phyloP scores from a whole-genome alignment of 2,113 vertebrate genomes.

The Cynocephalus volans region DNA sequence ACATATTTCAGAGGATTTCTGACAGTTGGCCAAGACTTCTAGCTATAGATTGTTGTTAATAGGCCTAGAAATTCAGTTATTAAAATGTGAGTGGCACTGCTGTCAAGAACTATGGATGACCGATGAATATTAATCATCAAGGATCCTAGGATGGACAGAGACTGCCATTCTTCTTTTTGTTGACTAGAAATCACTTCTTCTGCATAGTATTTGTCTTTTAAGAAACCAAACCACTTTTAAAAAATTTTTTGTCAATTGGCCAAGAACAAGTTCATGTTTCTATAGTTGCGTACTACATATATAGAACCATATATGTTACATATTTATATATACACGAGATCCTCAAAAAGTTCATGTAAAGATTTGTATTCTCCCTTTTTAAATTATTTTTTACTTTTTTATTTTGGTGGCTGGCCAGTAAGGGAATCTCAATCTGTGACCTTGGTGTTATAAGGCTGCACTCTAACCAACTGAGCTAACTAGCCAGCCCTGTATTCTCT shows the following conservation, averaged over 20 bases:
- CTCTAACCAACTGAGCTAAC: too few relatives aligned
- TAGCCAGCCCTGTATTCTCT: too few relatives aligned
- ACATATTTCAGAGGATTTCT: slow-evolving; percentile 13
- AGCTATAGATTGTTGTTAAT: not conserved
- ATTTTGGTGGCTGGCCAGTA: too few relatives aligned
- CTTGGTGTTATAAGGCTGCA: too few relatives aligned
- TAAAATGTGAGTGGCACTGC: not conserved
- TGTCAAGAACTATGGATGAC: not conserved
- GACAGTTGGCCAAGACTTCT: slow-evolving; percentile 14
- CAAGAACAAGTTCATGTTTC: not conserved
- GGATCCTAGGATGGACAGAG: not conserved
- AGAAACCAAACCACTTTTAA: not conserved
- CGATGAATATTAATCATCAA: not conserved
- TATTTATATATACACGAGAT: not conserved
- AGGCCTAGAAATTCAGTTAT: slow-evolving; percentile 16
- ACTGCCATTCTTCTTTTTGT: not conserved
- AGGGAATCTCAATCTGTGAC: too few relatives aligned
- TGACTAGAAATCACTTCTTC: not conserved
- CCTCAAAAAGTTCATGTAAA: too few relatives aligned
- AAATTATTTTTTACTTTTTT: too few relatives aligned
- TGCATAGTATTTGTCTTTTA: not conserved
- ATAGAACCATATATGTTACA: not conserved
- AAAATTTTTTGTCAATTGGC: not conserved
- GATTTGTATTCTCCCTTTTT: too few relatives aligned
- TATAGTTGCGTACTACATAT: not conserved